Percentiles rank a stretch among this genome's conserved stretches.
Conservation (phyloP, 1,140 invertebrate species). For the Drosophila fuyamai region DNA sequence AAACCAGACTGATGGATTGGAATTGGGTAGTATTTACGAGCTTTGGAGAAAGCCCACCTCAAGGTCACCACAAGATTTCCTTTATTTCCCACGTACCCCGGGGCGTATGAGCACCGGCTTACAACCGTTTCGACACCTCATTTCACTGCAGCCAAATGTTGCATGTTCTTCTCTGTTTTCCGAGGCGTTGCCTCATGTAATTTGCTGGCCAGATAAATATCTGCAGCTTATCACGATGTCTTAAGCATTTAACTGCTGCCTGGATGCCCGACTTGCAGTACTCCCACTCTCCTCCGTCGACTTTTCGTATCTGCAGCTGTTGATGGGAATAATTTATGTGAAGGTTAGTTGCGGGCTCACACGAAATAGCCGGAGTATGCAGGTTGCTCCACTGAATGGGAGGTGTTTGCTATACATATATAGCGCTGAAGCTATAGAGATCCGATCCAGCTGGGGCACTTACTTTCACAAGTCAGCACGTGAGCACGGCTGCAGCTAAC, state of each 20-base stretch:
- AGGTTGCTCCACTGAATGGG: slow-evolving; percentile 26
- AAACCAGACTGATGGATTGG: neutral
- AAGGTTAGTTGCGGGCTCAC: slow-evolving; percentile 78
- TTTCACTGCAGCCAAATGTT: slow-evolving; percentile 64
- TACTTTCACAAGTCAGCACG: slow-evolving; percentile 82
- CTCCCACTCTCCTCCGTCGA: neutral
- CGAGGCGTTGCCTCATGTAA: slow-evolving; percentile 79
- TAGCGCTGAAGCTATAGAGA: slow-evolving; percentile 9
- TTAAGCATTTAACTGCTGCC: slow-evolving; percentile 64
- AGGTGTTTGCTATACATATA: slow-evolving; percentile 8
- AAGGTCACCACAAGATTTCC: slow-evolving; percentile 20
- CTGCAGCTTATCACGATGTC: slow-evolving; percentile 80
- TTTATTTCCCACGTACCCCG: slow-evolving; percentile 54
- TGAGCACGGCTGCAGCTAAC: slow-evolving; percentile 54
- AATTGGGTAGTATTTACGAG: neutral
- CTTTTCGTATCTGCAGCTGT: slow-evolving; percentile 59
- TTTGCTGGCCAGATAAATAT: slow-evolving; percentile 79
- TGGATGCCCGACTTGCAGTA: slow-evolving; percentile 29
- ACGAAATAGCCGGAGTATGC: slow-evolving; percentile 60
- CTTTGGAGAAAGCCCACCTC: slow-evolving; percentile 9
- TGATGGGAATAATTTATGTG: slow-evolving; percentile 83
- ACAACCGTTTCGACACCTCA: slow-evolving; percentile 78
- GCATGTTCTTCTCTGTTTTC: slow-evolving; percentile 51
- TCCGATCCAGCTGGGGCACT: slow-evolving; percentile 51
- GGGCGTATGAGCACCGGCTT: slow-evolving; percentile 64